phyloP scores from a whole-genome alignment of 2,888 invertebrate genomes.

The Nezara viridula region DNA sequence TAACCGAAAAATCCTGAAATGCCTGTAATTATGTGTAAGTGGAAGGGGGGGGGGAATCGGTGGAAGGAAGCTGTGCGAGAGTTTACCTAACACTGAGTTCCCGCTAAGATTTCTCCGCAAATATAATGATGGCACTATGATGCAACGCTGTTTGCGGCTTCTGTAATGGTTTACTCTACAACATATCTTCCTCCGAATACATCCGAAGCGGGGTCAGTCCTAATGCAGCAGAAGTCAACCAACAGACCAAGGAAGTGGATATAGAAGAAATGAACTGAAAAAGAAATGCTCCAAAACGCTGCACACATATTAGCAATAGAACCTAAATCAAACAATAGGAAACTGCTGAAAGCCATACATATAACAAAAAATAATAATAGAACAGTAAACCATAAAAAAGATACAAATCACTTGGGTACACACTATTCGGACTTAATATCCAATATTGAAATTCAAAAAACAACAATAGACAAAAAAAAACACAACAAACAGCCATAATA shows the following conservation, averaged over 20 bases:
- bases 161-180: background rate
- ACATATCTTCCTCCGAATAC: background rate
- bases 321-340: too few species aligned
- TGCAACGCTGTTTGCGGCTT: slow-evolving; percentile 6
- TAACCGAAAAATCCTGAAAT: slow-evolving; percentile 23
- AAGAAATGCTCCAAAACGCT: too few species aligned
- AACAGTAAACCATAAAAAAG: too few species aligned
- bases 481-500: too few species aligned
- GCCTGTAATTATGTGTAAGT: background rate
- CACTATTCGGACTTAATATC: too few species aligned
- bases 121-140: slow-evolving; percentile 38
- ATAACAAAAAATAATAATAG: too few species aligned
- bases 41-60: background rate
- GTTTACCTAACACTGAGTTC: slow-evolving; percentile 15
- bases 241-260: background rate
- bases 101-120: background rate
- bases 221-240: background rate
- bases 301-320: too few species aligned
- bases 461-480: too few species aligned
- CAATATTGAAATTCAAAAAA: too few species aligned
- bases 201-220: background rate
- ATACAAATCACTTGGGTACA: too few species aligned
- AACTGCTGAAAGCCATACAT: too few species aligned
- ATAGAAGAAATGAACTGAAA: too few species aligned
- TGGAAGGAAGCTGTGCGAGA: slow-evolving; percentile 17